These are phyloP conservation scores for Vimba vimba DNA, from an alignment of 2,113 vertebrate genomes.

Conservation along the genomic window DNA sequence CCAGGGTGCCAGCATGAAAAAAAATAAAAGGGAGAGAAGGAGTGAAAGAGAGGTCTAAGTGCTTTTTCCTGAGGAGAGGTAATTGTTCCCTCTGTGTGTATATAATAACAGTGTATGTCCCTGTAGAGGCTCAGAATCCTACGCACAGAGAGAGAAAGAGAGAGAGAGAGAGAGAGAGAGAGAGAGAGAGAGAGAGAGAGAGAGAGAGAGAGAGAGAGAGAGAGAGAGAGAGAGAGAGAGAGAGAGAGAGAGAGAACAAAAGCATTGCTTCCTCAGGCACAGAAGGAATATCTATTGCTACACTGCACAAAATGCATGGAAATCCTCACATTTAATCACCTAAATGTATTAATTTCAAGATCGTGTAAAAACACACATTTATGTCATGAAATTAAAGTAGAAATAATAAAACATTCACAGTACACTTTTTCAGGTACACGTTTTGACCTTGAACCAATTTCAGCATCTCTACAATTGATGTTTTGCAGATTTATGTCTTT, in stretches of 20 bases:
- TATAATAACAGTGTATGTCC: slow-evolving; percentile 55
- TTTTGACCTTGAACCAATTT: slow-evolving; percentile 1
- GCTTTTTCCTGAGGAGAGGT: slow-evolving; percentile 92
- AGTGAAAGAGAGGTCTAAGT: slow-evolving; percentile 77
- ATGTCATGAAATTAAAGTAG: not conserved
- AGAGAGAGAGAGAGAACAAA: slow-evolving; percentile 29
- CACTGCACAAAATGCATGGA: not conserved
- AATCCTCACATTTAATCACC: not conserved
- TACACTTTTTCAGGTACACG: not conserved
- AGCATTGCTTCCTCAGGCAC: slow-evolving; percentile 36
- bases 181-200: slow-evolving; percentile 19
- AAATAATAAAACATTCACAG: not conserved
- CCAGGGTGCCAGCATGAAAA: slow-evolving; percentile 17
- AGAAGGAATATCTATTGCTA: slow-evolving; percentile 24
- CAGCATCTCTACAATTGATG: not conserved
- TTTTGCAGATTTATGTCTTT: not conserved
- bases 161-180: slow-evolving; percentile 10
- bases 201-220: slow-evolving; percentile 14
- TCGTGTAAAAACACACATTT: not conserved
- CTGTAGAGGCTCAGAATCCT: slow-evolving; percentile 45
- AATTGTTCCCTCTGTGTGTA: slow-evolving; percentile 88
- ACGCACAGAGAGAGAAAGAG: slow-evolving; percentile 25
- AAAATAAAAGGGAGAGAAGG: slow-evolving; percentile 25
- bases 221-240: slow-evolving; percentile 26
- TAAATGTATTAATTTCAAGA: not conserved